Evolutionary conservation across 2,797 vertebrate species (phyloP).

Genomic region (Nannoperca australis): DNA sequence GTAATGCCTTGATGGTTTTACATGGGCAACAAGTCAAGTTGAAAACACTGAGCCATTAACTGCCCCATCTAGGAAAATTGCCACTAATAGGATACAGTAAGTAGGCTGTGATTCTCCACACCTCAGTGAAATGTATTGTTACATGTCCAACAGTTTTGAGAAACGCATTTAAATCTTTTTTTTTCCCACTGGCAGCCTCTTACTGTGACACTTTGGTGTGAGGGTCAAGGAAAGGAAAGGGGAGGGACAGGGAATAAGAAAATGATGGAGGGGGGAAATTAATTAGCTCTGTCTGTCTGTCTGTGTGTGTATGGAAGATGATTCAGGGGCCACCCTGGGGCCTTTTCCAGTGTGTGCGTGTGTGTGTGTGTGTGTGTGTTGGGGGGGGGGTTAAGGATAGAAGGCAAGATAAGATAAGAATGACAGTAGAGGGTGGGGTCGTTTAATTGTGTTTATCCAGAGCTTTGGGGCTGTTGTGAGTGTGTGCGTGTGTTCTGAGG

Average conservation of each 20-base stretch:
- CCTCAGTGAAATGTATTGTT: conserved; percentile 28
- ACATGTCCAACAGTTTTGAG: conserved; percentile 2
- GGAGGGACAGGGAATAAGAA: conserved; percentile 33
- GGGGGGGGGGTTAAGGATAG: conserved; percentile 63
- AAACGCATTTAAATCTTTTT: not conserved
- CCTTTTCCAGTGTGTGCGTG: conserved; percentile 40
- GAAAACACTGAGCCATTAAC: conserved; percentile 39
- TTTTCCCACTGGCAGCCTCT: not conserved
- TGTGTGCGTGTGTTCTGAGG: conserved; percentile 44
- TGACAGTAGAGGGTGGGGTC: conserved; percentile 72
- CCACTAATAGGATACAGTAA: conserved; percentile 43
- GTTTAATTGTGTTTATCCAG: conserved; percentile 81
- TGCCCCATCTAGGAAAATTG: conserved; percentile 40
- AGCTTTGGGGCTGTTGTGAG: conserved; percentile 63
- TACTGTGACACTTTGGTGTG: conserved; percentile 13
- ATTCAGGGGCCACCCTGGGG: conserved; percentile 70
- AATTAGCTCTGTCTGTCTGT: conserved; percentile 56
- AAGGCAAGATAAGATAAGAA: conserved; percentile 81
- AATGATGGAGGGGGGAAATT: conserved; percentile 65
- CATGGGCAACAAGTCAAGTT: conserved; percentile 60
- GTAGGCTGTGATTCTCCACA: conserved; percentile 33
- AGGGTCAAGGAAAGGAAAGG: conserved; percentile 27
- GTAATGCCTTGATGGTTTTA: conserved; percentile 59
- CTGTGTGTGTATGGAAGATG: conserved; percentile 50
- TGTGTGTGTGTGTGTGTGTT: conserved; percentile 32